phyloP scores from a whole-genome alignment of 1,140 invertebrate genomes.

The Drosophila gunungcola region DNA sequence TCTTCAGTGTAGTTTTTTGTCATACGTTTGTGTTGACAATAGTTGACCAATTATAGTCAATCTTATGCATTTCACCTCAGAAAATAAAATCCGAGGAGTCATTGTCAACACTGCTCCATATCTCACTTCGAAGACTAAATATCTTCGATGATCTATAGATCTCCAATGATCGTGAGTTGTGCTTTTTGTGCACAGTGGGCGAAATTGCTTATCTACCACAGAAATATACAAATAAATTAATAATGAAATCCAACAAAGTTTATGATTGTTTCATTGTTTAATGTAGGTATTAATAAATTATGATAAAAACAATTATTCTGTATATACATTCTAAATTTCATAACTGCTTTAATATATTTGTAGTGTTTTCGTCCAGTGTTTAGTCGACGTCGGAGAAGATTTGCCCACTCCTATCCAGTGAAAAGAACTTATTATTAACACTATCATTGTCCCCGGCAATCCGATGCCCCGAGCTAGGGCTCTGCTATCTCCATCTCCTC shows the following conservation, averaged over 20 bases:
- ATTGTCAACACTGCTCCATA: slow-evolving; percentile 36
- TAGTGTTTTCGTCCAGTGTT: not conserved
- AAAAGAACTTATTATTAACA: slow-evolving; percentile 60
- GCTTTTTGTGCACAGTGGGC: slow-evolving; percentile 29
- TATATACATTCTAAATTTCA: no score
- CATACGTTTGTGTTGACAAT: no score
- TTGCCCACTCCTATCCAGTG: slow-evolving; percentile 51
- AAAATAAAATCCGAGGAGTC: slow-evolving; percentile 13
- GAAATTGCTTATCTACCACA: not conserved
- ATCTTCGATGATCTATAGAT: slow-evolving; percentile 23
- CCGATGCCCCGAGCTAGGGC: slow-evolving; percentile 7
- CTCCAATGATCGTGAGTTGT: slow-evolving; percentile 51
- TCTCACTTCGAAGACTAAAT: slow-evolving; percentile 5
- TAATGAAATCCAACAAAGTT: no score
- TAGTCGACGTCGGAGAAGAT: slow-evolving; percentile 14
- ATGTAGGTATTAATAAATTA: no score
- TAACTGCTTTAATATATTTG: not conserved
- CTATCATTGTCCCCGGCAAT: slow-evolving; percentile 51
- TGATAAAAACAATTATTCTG: no score
- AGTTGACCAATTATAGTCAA: no score
- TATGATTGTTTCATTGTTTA: not conserved
- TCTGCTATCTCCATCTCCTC: not conserved
- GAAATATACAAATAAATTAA: not conserved
- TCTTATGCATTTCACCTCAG: not conserved
- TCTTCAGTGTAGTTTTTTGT: no score